Evolutionary conservation across 2,113 vertebrate genomes (phyloP), one percentile per base, ranked within the genome.

Genomic region (Perca flavescens): DNA sequence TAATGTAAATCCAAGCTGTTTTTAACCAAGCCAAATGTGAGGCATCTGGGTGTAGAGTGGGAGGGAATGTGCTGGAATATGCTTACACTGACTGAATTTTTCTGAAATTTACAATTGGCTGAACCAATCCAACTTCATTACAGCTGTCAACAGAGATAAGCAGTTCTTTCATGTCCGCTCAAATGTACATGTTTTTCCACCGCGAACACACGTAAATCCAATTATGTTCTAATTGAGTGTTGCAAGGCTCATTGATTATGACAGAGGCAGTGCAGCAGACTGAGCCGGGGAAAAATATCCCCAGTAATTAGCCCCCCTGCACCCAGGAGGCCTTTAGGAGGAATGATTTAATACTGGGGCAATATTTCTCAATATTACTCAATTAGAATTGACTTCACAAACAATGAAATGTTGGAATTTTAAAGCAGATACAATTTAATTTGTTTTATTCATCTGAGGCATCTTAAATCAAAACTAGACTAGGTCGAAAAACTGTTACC

Each of bases 231-330:
- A 95, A 95, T 90, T 91, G 92, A 88, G 89, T 90, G 89, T 93
- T 92, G 92, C 92, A 92, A 87, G 91, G 87, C 91, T 93, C 93
- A 95, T 91, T 95, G 94, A 95, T 94, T 95, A 91, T 91, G 92
- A 92, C 89, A 89, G 88, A 86, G 70, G 72, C 86, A 57, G 82
- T 61, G 86, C 82, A 90, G 91, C 82, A 84, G 86, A 85, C 79
- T 47, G 61, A 85, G 77, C 40, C 2, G 70, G 60, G 74, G 79
- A 77, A 79, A 90, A 88, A 90, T 88, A 91, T 85, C 71, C 89
- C 61, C 71, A 68, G 72, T 82, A 92, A 95, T 95, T 93, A 93
- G 71, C 88, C 73, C 28, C 28, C 15, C 14, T 17, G 52, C 73
- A 89, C 88, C 80, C 82, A 50, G 34, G 84, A 90, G 88, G 62